phyloP scores from a whole-genome alignment of 2,797 vertebrate genomes.

The Malurus leucopterus region DNA sequence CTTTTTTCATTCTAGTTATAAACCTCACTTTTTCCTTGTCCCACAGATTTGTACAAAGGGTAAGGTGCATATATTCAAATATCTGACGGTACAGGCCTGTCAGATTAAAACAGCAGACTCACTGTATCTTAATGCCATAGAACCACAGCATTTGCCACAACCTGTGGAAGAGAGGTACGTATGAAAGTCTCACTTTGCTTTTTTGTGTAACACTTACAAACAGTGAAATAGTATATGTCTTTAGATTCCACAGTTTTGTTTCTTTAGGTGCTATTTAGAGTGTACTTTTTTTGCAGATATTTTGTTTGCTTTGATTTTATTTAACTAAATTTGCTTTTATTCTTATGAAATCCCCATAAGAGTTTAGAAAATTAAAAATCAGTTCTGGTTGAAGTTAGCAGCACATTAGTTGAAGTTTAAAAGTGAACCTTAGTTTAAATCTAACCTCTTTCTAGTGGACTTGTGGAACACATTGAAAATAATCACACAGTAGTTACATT shows the following conservation, averaged over 20 bases:
- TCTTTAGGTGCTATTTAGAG: neutral
- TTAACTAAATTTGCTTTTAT: neutral
- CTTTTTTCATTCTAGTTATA: neutral
- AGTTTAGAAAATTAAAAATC: neutral
- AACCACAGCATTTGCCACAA: constrained; percentile 80
- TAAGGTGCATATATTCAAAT: constrained; percentile 96
- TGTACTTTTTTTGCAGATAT: neutral
- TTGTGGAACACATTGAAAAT: neutral
- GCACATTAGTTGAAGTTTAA: neutral
- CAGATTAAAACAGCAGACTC: constrained; percentile 88
- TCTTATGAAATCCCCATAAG: neutral
- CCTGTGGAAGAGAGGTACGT: constrained; percentile 85
- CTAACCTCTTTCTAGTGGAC: neutral
- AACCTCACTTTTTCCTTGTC: neutral
- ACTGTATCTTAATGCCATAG: constrained; percentile 84
- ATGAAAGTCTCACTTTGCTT: neutral
- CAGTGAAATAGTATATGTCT: neutral
- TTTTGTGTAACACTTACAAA: neutral
- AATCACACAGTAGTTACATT: neutral
- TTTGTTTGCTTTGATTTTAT: neutral
- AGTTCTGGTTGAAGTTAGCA: neutral
- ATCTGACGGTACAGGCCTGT: constrained; percentile 89
- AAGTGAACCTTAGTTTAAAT: neutral
- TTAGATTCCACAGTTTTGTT: neutral
- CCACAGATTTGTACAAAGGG: constrained; percentile 92